These are phyloP conservation scores for Vulpes ferrilata DNA, from an alignment of 2,113 vertebrate genomes.

Conservation along the genomic window DNA sequence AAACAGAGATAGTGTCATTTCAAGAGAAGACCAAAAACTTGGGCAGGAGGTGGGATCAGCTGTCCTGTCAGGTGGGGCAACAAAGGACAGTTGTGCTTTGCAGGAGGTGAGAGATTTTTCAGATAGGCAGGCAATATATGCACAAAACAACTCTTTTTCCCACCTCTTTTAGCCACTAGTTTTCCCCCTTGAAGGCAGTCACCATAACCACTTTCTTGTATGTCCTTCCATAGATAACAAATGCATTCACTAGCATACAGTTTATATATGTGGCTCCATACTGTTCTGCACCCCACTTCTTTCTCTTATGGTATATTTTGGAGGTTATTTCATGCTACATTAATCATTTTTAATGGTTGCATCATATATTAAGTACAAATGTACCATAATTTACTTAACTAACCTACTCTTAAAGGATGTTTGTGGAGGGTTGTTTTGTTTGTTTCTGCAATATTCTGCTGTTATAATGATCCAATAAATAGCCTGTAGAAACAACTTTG, in stretches of 20 bases:
- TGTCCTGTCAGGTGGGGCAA: neutral
- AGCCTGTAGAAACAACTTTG: neutral
- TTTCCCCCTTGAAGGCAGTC: neutral
- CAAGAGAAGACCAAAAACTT: neutral
- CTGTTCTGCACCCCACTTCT: neutral
- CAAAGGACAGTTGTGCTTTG: neutral
- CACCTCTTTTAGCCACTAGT: neutral
- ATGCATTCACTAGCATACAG: neutral
- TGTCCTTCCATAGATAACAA: neutral
- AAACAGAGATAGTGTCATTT: constrained; percentile 1
- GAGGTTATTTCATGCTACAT: neutral
- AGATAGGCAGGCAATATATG: neutral
- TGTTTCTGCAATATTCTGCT: constrained; percentile 41
- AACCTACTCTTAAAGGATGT: neutral
- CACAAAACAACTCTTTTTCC: neutral
- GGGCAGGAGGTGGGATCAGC: neutral
- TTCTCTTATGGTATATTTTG: neutral
- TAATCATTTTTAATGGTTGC: constrained; percentile 13
- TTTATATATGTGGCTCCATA: neutral
- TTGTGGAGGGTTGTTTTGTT: neutral
- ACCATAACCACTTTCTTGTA: neutral
- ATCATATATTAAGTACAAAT: neutral
- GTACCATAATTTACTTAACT: neutral
- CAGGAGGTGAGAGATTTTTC: neutral
- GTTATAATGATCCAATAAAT: neutral